These are phyloP conservation scores for Tenualosa thibaudeaui DNA, from an alignment of 2,797 vertebrate genomes.

Conservation along the genomic window DNA sequence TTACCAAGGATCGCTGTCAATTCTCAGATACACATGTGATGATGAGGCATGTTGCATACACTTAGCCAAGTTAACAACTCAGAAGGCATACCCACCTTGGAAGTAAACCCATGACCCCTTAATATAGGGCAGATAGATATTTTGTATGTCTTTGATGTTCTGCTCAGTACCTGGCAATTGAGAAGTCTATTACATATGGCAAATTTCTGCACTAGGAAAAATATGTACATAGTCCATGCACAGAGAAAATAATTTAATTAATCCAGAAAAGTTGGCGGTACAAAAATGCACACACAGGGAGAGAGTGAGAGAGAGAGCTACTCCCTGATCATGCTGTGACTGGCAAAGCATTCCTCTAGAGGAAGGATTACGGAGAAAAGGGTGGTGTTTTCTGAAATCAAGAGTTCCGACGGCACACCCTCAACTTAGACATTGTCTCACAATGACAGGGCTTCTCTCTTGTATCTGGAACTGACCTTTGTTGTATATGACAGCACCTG, in stretches of 20 bases:
- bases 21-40: neutral
- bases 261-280: neutral
- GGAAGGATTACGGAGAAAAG: neutral
- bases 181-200: neutral
- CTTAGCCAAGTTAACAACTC: neutral
- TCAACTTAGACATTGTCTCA: neutral
- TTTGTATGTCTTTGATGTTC: too few species aligned
- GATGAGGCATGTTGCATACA: too few species aligned
- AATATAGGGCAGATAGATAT: neutral
- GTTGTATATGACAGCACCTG: too few species aligned
- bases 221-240: too few species aligned
- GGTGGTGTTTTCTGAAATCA: neutral
- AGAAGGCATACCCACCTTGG: neutral
- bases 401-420: neutral
- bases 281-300: neutral
- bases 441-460: neutral
- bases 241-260: neutral
- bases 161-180: too few species aligned
- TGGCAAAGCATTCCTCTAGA: neutral
- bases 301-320: neutral
- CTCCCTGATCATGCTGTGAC: constrained; percentile 25
- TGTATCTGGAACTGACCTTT: neutral
- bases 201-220: too few species aligned
- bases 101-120: neutral
- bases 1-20: neutral